A percentile compares a stretch with the other conserved stretches of the same genome.
Conservation (phyloP, 30 jellyfish, hydroid and myxozoan genomes). For the Turritopsis dohrnii region DNA sequence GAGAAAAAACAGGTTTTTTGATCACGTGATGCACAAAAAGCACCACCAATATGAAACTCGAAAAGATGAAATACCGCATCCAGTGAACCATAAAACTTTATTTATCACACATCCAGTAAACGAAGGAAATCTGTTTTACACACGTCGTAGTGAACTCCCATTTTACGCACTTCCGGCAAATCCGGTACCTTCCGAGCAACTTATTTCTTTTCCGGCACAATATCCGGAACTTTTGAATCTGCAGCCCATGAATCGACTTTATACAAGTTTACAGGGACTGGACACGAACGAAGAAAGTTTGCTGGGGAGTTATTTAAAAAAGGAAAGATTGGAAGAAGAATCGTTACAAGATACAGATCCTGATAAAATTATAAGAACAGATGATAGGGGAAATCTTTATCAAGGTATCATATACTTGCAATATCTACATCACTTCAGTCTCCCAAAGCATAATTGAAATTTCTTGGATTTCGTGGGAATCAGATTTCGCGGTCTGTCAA, state of each 20-base stretch:
- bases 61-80: background rate
- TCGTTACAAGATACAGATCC: background rate
- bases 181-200: background rate
- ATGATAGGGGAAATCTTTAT: background rate
- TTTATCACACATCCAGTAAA: background rate
- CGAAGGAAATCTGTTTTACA: background rate
- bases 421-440: background rate
- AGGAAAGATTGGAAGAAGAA: constrained; percentile 20
- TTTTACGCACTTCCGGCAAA: background rate
- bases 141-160: background rate
- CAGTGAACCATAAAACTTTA: background rate
- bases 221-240: constrained; percentile 2
- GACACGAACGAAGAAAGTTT: constrained; percentile 17
- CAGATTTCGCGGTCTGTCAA: no score
- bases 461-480: no score
- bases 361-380: constrained; percentile 6
- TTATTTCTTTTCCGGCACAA: constrained; percentile 14
- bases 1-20: background rate
- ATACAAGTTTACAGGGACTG: constrained; percentile 24
- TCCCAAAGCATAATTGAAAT: no score
- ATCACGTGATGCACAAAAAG: background rate
- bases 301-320: background rate
- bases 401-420: background rate
- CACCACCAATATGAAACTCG: background rate
- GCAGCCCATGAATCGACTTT: constrained; percentile 16